Conservation (phyloP, 2,797 vertebrate genomes). For the Enteromius mattozi region DNA sequence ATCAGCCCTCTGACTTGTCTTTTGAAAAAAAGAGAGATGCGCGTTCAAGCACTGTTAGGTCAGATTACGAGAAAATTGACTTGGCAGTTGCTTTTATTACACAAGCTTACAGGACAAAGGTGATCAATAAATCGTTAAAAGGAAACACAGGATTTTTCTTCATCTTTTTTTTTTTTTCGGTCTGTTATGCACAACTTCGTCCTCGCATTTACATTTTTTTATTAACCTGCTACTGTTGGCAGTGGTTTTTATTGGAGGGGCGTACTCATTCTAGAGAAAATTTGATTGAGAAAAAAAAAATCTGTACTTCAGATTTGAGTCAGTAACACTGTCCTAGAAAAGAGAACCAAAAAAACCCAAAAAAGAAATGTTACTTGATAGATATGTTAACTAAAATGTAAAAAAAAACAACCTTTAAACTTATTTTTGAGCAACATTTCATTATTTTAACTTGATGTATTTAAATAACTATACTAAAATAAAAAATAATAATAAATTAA, state of each 20-base stretch:
- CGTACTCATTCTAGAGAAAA: background rate
- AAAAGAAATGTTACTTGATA: too few species aligned
- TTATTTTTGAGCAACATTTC: too few species aligned
- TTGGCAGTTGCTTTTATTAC: conserved; percentile 10
- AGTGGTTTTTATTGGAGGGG: background rate
- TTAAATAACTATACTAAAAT: background rate
- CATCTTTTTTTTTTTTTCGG: background rate
- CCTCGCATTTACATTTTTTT: background rate
- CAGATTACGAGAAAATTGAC: conserved; percentile 18
- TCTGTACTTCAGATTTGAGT: background rate
- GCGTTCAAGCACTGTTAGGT: conserved; percentile 1
- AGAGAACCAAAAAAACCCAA: too few species aligned
- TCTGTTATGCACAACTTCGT: background rate
- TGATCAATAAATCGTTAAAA: conserved; percentile 16
- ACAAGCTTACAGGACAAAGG: conserved; percentile 4
- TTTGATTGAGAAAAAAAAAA: background rate
- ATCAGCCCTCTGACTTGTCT: background rate
- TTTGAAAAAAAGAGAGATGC: background rate
- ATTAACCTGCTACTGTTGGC: background rate
- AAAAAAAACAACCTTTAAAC: too few species aligned
- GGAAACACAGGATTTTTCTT: background rate
- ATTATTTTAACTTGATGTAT: background rate
- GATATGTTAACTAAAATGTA: too few species aligned
- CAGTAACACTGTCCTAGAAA: background rate
- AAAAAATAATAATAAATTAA: too few species aligned